A percentile compares a stretch with the other conserved stretches of the same genome.
phyloP scores from a whole-genome alignment of 2,888 invertebrate species.

The Alviniconcha strummeri region DNA sequence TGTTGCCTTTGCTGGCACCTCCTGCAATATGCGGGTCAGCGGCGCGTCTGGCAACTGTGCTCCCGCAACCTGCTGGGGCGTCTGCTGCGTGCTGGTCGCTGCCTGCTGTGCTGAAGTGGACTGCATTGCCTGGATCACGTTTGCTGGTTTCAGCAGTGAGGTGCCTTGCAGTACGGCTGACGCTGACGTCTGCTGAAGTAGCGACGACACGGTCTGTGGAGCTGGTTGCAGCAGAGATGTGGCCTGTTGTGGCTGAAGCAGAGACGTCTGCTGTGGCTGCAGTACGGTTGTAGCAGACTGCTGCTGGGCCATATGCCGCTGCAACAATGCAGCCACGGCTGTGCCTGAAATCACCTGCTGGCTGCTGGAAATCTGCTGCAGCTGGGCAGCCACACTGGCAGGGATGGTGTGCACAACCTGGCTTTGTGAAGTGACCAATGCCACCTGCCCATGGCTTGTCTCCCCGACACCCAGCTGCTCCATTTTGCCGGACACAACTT shows the following conservation, averaged over 20 bases:
- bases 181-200: conserved; percentile 2
- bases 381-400: conserved; percentile 3
- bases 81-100: conserved; percentile 2
- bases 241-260: background rate
- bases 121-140: background rate
- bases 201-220: background rate
- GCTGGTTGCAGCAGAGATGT: background rate
- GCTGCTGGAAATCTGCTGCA: conserved; percentile 12
- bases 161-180: background rate
- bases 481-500: conserved; percentile 33
- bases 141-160: background rate
- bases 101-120: background rate
- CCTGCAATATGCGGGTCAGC: conserved; percentile 18
- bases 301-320: conserved; percentile 5
- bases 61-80: background rate
- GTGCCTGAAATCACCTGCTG: conserved; percentile 6
- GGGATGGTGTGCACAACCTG: conserved; percentile 16
- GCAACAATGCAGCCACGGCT: background rate
- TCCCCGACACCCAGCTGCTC: conserved; percentile 23
- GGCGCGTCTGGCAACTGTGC: background rate
- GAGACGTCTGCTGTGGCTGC: background rate
- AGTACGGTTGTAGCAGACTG: background rate
- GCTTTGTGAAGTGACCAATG: background rate
- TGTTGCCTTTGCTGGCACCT: conserved; percentile 8
- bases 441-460: background rate